Evolutionary conservation across 2,888 invertebrate species (phyloP), one percentile per base, ranked within the genome.

Genomic region (Caenorhabditis virilis): DNA sequence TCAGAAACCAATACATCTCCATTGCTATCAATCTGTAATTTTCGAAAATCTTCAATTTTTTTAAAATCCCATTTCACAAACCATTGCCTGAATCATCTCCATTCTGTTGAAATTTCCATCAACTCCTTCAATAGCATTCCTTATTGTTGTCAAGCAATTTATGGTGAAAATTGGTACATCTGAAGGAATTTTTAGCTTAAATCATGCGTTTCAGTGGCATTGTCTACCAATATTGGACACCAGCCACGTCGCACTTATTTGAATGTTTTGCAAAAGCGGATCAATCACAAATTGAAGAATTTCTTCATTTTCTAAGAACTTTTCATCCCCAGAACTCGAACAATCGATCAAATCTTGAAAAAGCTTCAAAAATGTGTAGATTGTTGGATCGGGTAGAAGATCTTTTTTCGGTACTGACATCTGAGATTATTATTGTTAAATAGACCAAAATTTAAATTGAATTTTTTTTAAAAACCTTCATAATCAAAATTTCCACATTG

Each of bases 131-230:
- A 30, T 30, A 9, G 30, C 13, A 30, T 30, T 30, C 33, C 52
- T 20, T 15, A 62, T 62, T 22, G 57, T 39, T 39, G 56, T 62
- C 5, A 62, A 42, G 26, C 62, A 62, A 16, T 62, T 62, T 16
- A 62, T 62, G 7, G 53, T 62, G 45, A 62, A 62, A 6, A 62
- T 50, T 2, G 56, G 52, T 0, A 62, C 56, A 22, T 62, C 62
- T 6, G 27, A 7, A 27, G 11, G 15, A 25, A 45, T 2, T 11
- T 25, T n/a, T 11, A n/a, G 2, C 6, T 42, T 42, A 41, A 38
- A 38, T 20, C 9, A 25, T 25, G 5, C 2, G 3, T 9, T 5
- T 9, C 9, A 45, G 9, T 15, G 20, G 26, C 1, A 45, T 11
- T n/a, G 3, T 27, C 18, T 2, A 27, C 27, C 26, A 45, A 52